Conservation (phyloP, 92 coral and sea anemone genomes). For the Palythoa grandis region DNA sequence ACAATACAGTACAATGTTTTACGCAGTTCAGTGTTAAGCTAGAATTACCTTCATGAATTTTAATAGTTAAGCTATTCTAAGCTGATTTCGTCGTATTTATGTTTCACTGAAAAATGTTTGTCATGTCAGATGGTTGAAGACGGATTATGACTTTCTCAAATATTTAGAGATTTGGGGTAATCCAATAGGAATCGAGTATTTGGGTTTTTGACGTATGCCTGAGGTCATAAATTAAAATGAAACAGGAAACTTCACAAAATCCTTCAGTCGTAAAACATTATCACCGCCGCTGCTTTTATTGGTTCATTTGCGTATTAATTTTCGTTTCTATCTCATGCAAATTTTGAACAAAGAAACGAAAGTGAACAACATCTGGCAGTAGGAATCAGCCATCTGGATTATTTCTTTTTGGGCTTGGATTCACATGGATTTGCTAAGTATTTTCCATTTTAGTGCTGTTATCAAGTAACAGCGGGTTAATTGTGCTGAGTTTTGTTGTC, state of each 20-base stretch:
- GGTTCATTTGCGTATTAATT: constrained; percentile 20
- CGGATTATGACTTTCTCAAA: not conserved
- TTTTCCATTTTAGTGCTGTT: not conserved
- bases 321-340: constrained; percentile 21
- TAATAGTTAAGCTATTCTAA: not conserved
- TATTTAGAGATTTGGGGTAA: not conserved
- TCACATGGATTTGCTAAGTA: not conserved
- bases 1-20: no score
- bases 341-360: constrained; percentile 28
- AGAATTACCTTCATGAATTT: not conserved
- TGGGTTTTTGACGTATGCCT: constrained; percentile 11
- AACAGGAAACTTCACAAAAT: constrained; percentile 19
- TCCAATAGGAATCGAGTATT: constrained; percentile 6
- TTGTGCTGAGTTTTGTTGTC: not conserved
- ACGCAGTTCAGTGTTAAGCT: not conserved
- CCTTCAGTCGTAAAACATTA: not conserved
- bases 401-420: not conserved
- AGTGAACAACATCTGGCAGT: constrained; percentile 15
- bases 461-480: not conserved
- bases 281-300: not conserved
- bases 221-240: not conserved
- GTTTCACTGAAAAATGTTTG: not conserved
- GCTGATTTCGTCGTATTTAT: not conserved
- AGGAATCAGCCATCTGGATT: constrained; percentile 22
- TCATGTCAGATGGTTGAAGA: constrained; percentile 1